A percentile compares a stretch with the other conserved stretches of the same genome.
These are phyloP conservation scores for Caenorhabditis sp. DNA, from an alignment of 2,888 invertebrate genomes.

Conservation along the genomic window DNA sequence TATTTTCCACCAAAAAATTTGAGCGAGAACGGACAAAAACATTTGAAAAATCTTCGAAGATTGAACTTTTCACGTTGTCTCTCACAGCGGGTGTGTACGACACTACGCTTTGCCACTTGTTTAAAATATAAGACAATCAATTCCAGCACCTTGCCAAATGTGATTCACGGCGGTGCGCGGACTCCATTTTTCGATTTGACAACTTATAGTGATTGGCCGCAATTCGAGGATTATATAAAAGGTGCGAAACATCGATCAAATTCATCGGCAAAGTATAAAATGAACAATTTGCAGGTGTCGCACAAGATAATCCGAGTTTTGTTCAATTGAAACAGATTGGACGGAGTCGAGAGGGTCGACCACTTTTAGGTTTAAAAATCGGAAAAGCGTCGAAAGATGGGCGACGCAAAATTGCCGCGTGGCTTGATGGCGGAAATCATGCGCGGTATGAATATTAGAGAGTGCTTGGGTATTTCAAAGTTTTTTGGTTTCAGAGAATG, in stretches of 20 bases:
- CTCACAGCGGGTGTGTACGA: too few relatives aligned
- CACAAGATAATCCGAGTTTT: slow-evolving; percentile 56
- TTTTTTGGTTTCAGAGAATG: slow-evolving; percentile 51
- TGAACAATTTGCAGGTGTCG: slow-evolving; percentile 19
- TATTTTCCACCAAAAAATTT: too few relatives aligned
- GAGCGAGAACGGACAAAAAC: too few relatives aligned
- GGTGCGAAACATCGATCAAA: neutral
- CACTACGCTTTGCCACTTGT: too few relatives aligned
- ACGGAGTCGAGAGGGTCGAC: slow-evolving; percentile 50
- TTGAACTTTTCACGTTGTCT: too few relatives aligned
- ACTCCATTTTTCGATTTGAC: slow-evolving; percentile 54
- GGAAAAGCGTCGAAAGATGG: slow-evolving; percentile 41
- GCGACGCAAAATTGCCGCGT: slow-evolving; percentile 61
- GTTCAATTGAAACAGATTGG: slow-evolving; percentile 59
- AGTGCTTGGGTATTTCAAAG: neutral
- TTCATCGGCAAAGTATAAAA: neutral
- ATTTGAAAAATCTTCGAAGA: too few relatives aligned
- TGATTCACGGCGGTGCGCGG: slow-evolving; percentile 17
- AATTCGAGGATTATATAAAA: slow-evolving; percentile 57
- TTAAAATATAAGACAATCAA: too few relatives aligned
- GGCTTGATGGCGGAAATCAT: slow-evolving; percentile 70
- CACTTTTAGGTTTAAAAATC: slow-evolving; percentile 60
- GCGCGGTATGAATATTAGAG: slow-evolving; percentile 36
- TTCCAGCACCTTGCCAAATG: neutral
- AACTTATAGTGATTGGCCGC: slow-evolving; percentile 60